phyloP scores from a whole-genome alignment of 2,113 vertebrate species.

The Erythrolamprus reginae region DNA sequence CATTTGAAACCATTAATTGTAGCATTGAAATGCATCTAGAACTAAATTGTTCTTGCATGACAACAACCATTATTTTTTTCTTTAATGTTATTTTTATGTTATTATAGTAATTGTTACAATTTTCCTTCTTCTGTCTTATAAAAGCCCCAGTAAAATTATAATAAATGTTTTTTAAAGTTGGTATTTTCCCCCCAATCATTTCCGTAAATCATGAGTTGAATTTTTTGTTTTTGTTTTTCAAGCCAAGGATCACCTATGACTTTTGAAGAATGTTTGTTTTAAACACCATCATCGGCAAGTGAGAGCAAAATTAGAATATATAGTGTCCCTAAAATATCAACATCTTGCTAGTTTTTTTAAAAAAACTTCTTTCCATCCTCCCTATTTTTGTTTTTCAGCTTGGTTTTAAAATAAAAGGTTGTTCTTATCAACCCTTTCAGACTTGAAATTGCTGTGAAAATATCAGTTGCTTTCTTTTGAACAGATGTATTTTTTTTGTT shows the following conservation, averaged over 20 bases:
- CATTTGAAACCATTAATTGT: background rate
- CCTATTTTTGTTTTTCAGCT: background rate
- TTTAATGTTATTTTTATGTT: background rate
- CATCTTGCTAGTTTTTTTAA: too few species aligned
- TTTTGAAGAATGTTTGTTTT: background rate
- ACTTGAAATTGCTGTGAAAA: background rate
- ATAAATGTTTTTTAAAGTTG: background rate
- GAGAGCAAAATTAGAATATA: background rate
- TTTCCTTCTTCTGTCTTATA: background rate
- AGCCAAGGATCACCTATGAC: background rate
- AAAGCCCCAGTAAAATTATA: background rate
- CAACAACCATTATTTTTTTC: background rate
- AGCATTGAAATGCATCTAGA: background rate
- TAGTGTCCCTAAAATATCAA: too few species aligned
- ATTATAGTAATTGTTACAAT: background rate
- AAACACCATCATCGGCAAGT: background rate
- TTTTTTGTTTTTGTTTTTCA: background rate
- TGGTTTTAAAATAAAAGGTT: background rate
- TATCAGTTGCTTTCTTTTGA: background rate
- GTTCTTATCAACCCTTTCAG: background rate
- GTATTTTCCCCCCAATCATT: background rate
- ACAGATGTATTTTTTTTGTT: background rate
- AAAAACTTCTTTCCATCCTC: background rate
- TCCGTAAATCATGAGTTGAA: background rate
- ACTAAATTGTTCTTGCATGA: background rate